These are phyloP conservation scores for Cyclura pinguis DNA, from an alignment of 2,797 vertebrate species.

Conservation along the genomic window DNA sequence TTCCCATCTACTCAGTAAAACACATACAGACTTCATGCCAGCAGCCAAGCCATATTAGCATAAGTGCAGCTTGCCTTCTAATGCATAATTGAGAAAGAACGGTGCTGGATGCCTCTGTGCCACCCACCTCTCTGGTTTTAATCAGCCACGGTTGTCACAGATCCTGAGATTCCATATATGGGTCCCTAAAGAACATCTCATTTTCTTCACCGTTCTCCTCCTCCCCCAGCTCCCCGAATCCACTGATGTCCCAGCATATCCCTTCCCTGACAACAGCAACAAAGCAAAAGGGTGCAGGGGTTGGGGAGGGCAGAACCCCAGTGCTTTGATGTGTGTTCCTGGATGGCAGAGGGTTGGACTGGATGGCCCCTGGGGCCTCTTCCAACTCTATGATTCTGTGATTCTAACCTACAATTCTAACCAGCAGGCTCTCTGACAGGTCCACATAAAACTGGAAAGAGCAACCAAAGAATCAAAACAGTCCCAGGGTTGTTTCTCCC, in stretches of 20 bases:
- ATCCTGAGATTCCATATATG: slow-evolving; percentile 5
- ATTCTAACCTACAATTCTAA: no score
- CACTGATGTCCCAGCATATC: no score
- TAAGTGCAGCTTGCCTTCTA: slow-evolving; percentile 11
- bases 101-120: background rate
- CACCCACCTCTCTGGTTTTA: slow-evolving; percentile 15
- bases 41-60: background rate
- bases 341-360: no score
- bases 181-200: background rate
- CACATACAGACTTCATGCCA: background rate
- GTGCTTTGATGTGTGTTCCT: no score
- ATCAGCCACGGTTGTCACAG: slow-evolving; percentile 1
- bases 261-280: background rate
- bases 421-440: no score
- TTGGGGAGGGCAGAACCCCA: no score
- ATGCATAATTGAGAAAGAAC: slow-evolving; percentile 15
- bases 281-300: background rate
- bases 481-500: no score
- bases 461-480: no score
- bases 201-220: background rate
- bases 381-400: no score
- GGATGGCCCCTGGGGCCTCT: no score
- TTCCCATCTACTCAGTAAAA: background rate
- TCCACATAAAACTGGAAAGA: no score
- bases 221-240: background rate